Evolutionary conservation across 2,113 vertebrate genomes (phyloP), one percentile per base, ranked within the genome.

Genomic region (Etheostoma cragini): DNA sequence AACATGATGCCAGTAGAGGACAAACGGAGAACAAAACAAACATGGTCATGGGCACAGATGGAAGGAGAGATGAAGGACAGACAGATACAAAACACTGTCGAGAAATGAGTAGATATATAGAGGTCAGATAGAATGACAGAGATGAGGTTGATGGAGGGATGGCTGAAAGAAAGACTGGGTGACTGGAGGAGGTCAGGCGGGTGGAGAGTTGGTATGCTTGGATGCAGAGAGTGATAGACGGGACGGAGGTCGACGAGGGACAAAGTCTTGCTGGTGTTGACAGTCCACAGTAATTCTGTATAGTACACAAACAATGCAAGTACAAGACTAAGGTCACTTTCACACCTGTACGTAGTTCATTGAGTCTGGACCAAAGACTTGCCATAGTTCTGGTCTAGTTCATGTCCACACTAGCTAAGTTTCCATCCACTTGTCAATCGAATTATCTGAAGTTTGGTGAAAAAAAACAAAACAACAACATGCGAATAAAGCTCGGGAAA

Each of bases 11-110:
- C 33, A 62, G 6, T 1, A 12, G 2, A 60, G 64, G 35, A 70
- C 42, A 38, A 64, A 49, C 16, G 22, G 22, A 58, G 54, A 76
- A 49, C 17, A 71, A 78, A 84, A 82, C 33, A 65, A 56, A 78
- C 33, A 58, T 53, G 46, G n/a, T 46, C 6, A 47, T 26, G 26
- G 72, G 57, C 21, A 33, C 57, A 45, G 47, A 63, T 38, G 33
- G 75, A 79, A 78, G 60, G 78, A 79, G 30, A 66, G 49, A 64
- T 66, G 76, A 57, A 84, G 69, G 82, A 68, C 73, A 26, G 53
- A 60, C 30, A 15, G 53, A 52, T 54, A 15, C 14, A 71, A 26
- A 54, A n/a, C 13, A 53, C 22, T 53, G 14, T 24, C 3, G 35
- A 57, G 8, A 46, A 16, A 72, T 38, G 47, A 76, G 50, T 24